Conservation (phyloP, 2,113 vertebrate genomes). For the Ictalurus furcatus region DNA sequence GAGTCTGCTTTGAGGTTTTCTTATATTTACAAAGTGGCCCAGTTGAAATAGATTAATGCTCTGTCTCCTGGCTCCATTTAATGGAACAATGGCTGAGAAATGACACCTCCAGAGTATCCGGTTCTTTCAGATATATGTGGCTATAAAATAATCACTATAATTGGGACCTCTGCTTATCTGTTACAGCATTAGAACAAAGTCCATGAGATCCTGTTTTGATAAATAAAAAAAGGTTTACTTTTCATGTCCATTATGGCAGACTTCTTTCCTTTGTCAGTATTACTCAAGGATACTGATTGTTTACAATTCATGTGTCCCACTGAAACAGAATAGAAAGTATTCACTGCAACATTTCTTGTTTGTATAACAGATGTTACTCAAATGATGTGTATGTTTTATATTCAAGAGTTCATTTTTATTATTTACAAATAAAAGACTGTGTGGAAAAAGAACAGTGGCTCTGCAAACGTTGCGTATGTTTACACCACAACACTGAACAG, state of each 20-base stretch:
- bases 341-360: constrained; percentile 81
- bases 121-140: constrained; percentile 52
- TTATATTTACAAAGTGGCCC: constrained; percentile 83
- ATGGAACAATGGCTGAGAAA: constrained; percentile 80
- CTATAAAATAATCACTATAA: constrained; percentile 78
- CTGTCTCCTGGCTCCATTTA: constrained; percentile 83
- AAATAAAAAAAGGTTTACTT: constrained; percentile 76
- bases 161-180: constrained; percentile 82
- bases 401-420: constrained; percentile 84
- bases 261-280: constrained; percentile 80
- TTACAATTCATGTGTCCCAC: constrained; percentile 77
- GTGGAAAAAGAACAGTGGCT: constrained; percentile 69
- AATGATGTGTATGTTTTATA: constrained; percentile 84
- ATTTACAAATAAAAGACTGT: constrained; percentile 86
- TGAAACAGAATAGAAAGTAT: constrained; percentile 75
- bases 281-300: constrained; percentile 79
- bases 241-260: constrained; percentile 84
- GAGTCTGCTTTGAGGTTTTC: constrained; percentile 86
- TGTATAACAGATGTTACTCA: constrained; percentile 82
- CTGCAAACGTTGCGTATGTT: background rate
- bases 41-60: constrained; percentile 74
- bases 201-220: constrained; percentile 84
- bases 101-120: constrained; percentile 81
- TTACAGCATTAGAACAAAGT: constrained; percentile 83
- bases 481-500: background rate